Conservation (phyloP, 2,113 vertebrate species). For the Chaenogobius annularis region DNA sequence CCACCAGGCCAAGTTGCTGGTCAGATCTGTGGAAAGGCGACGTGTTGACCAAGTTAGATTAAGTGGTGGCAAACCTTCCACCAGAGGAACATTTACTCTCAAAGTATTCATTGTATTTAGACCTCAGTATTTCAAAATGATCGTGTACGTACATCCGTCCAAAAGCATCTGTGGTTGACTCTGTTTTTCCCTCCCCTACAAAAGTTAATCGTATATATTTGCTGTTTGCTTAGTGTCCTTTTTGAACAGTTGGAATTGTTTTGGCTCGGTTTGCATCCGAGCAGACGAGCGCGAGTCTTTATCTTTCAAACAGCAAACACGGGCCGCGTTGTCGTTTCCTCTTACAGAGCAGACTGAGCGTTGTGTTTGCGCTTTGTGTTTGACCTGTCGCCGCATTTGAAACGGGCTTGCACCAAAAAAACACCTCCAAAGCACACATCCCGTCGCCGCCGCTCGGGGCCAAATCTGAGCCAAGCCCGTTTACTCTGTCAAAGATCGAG, state of each 20-base stretch:
- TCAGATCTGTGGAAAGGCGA: no score
- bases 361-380: neutral
- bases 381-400: neutral
- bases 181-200: no score
- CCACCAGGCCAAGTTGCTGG: no score
- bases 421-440: neutral
- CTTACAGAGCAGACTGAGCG: neutral
- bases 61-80: no score
- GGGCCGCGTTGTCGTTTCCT: neutral
- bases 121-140: no score
- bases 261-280: neutral
- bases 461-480: neutral
- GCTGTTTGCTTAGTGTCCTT: neutral
- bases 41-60: no score
- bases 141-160: neutral
- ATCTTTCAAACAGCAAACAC: neutral
- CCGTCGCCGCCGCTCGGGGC: neutral
- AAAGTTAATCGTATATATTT: neutral
- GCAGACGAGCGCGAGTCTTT: neutral
- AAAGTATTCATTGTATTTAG: no score
- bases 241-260: neutral
- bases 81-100: no score
- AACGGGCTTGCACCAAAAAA: conserved; percentile 1
- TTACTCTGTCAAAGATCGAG: neutral
- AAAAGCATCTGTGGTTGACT: neutral